phyloP scores from a whole-genome alignment of 2,888 invertebrate genomes.

The Tetragonisca angustula region DNA sequence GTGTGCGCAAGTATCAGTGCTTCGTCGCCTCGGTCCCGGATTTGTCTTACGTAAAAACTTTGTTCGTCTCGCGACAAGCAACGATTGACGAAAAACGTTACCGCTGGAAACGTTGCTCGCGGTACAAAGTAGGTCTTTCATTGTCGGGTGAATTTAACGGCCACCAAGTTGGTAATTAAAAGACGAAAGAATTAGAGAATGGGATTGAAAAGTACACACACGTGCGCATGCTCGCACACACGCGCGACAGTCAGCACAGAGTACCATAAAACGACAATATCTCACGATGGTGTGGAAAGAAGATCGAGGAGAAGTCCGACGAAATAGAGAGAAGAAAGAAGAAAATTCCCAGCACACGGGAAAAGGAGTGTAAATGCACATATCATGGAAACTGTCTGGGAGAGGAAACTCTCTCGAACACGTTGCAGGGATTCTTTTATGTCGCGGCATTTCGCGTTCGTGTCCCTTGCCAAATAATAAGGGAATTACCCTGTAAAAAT shows the following conservation, averaged over 20 bases:
- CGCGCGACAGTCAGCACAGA: background rate
- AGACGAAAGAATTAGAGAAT: slow-evolving; percentile 1
- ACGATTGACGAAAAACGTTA: background rate
- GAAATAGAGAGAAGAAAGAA: slow-evolving; percentile 31
- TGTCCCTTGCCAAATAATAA: slow-evolving; percentile 28
- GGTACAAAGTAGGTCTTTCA: background rate
- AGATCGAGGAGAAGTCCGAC: background rate
- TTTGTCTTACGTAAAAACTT: background rate
- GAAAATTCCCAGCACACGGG: background rate
- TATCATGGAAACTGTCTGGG: slow-evolving; percentile 24
- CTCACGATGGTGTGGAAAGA: slow-evolving; percentile 15
- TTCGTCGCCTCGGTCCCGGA: background rate
- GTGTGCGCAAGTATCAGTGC: background rate
- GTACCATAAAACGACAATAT: slow-evolving; percentile 45
- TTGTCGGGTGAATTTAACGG: background rate
- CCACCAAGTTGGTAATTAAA: slow-evolving; percentile 4
- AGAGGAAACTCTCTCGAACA: slow-evolving; percentile 29
- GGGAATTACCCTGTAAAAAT: slow-evolving; percentile 41
- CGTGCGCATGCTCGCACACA: no score
- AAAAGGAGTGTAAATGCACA: slow-evolving; percentile 29
- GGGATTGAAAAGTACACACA: background rate
- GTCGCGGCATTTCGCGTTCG: background rate
- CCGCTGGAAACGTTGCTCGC: background rate
- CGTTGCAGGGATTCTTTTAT: slow-evolving; percentile 34
- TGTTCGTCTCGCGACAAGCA: no score